These are phyloP conservation scores for Corythaeola cristata DNA, from an alignment of 2,113 vertebrate species.

Conservation along the genomic window DNA sequence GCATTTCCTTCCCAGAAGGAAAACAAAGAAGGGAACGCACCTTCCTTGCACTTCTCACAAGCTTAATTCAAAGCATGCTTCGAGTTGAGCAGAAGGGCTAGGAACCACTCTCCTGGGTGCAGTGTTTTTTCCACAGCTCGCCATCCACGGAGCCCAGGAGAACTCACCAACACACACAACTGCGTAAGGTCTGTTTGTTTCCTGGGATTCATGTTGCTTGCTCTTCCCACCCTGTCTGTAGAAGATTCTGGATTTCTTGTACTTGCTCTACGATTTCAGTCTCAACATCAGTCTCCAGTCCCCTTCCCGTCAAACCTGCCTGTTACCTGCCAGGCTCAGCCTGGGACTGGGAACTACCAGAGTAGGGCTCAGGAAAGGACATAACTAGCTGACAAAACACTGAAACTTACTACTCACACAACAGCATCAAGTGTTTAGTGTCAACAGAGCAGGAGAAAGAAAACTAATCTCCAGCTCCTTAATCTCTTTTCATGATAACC, in stretches of 20 bases:
- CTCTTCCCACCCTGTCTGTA: neutral
- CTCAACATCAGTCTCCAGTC: neutral
- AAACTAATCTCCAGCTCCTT: neutral
- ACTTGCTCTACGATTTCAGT: neutral
- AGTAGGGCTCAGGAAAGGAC: neutral
- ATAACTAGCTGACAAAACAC: slow-evolving; percentile 28
- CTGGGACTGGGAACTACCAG: neutral
- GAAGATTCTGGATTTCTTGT: neutral
- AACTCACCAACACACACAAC: accelerated
- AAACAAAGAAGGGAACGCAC: accelerated
- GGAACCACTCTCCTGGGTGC: neutral
- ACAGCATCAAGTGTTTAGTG: neutral
- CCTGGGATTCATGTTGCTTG: neutral
- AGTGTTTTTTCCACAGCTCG: neutral
- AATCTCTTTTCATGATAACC: neutral
- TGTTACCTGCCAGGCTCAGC: neutral
- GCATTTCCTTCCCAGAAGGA: neutral
- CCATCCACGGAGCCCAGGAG: accelerated
- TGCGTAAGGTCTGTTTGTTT: neutral
- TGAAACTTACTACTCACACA: neutral
- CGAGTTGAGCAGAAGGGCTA: neutral
- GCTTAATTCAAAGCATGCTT: accelerated
- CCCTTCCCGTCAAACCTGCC: neutral
- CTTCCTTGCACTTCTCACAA: neutral
- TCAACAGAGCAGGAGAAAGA: slow-evolving; percentile 8